A percentile compares a stretch with the other conserved stretches of the same genome.
phyloP scores from a whole-genome alignment of 2,797 vertebrate genomes.

The Delichon dasypus region DNA sequence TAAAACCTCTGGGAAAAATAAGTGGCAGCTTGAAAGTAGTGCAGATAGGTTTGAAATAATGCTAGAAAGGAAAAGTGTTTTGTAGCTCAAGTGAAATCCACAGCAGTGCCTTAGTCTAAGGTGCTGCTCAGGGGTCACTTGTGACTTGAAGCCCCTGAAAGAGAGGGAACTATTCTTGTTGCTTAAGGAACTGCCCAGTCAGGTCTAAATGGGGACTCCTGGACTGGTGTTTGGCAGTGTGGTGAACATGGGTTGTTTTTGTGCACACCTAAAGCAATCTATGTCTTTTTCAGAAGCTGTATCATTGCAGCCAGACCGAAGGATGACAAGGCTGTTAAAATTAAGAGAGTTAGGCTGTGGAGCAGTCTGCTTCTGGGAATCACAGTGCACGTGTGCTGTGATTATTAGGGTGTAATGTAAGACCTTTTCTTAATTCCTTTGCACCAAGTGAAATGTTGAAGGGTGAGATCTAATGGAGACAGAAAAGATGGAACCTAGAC shows the following conservation, averaged over 20 bases:
- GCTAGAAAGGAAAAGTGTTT: background rate
- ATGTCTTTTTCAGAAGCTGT: background rate
- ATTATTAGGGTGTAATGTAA: background rate
- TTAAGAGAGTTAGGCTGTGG: background rate
- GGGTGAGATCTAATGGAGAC: background rate
- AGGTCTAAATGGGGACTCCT: background rate
- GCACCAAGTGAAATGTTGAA: background rate
- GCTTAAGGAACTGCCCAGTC: background rate
- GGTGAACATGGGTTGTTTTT: background rate
- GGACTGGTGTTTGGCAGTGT: background rate
- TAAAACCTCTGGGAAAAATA: background rate
- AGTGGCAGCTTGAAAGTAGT: background rate
- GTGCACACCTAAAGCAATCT: background rate
- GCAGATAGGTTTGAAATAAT: background rate
- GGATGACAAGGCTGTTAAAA: background rate
- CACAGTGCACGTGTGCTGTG: background rate
- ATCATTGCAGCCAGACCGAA: background rate
- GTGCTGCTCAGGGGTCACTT: background rate
- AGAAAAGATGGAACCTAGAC: background rate
- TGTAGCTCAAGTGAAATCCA: background rate
- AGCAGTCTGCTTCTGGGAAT: background rate
- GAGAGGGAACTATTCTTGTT: background rate
- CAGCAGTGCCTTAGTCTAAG: background rate
- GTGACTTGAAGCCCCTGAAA: background rate
- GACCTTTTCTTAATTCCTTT: background rate